A percentile compares a stretch with the other conserved stretches of the same genome.
phyloP scores from a whole-genome alignment of 2,797 vertebrate genomes.

The Mallotus villosus region DNA sequence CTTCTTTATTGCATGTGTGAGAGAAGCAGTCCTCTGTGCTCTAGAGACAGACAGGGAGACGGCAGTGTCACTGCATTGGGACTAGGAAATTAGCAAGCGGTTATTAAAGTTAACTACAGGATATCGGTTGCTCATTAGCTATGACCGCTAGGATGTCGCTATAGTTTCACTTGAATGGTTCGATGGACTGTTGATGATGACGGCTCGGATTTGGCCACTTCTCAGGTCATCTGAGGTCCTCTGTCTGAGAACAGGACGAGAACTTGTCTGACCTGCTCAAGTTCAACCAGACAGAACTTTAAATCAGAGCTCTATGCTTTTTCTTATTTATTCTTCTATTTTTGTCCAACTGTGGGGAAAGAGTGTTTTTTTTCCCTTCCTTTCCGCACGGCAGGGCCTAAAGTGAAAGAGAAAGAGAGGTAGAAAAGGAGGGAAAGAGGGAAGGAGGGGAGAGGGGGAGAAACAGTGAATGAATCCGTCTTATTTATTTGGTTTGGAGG shows the following conservation, averaged over 20 bases:
- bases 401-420: constrained; percentile 35
- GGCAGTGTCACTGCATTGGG: too few relatives aligned
- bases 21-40: too few relatives aligned
- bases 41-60: too few relatives aligned
- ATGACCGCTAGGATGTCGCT: too few relatives aligned
- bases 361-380: constrained; percentile 28
- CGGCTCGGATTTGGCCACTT: constrained; percentile 18
- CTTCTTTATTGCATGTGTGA: too few relatives aligned
- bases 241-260: constrained; percentile 38
- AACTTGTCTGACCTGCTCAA: constrained; percentile 52
- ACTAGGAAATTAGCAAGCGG: too few relatives aligned
- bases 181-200: neutral
- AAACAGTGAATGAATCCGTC: constrained; percentile 57
- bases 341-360: constrained; percentile 53
- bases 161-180: too few relatives aligned
- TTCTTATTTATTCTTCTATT: constrained; percentile 70
- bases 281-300: constrained; percentile 40
- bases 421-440: neutral
- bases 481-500: constrained; percentile 70
- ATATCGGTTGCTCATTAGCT: neutral
- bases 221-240: constrained; percentile 57
- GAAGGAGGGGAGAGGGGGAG: constrained; percentile 26
- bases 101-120: neutral
- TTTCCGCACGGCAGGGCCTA: constrained; percentile 22
- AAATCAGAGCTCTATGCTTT: constrained; percentile 45